phyloP scores from a whole-genome alignment of 2,888 invertebrate genomes.

The Hydraecia micacea region DNA sequence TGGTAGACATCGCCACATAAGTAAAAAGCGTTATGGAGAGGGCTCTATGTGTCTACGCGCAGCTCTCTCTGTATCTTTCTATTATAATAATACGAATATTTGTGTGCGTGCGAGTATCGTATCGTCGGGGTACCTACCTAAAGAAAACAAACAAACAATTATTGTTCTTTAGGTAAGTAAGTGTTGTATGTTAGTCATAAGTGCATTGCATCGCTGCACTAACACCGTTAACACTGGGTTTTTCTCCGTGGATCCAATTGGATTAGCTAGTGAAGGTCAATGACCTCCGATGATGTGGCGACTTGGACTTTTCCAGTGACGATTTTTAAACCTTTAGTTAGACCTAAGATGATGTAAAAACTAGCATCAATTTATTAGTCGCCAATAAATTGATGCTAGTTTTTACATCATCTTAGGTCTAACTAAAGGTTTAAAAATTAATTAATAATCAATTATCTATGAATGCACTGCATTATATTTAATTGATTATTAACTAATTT shows the following conservation, averaged over 20 bases:
- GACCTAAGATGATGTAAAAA: background rate
- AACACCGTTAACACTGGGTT: background rate
- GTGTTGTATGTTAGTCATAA: background rate
- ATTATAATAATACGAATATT: too few relatives aligned
- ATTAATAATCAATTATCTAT: too few relatives aligned
- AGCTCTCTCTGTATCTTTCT: too few relatives aligned
- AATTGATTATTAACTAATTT: too few relatives aligned
- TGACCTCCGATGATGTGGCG: background rate
- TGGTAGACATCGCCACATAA: too few relatives aligned
- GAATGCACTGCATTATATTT: too few relatives aligned
- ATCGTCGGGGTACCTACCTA: too few relatives aligned
- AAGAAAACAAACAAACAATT: too few relatives aligned
- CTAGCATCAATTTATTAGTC: background rate
- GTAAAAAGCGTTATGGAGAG: too few relatives aligned
- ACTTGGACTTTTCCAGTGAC: background rate
- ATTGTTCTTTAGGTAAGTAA: background rate
- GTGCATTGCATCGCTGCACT: background rate
- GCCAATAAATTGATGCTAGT: background rate
- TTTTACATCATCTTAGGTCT: background rate
- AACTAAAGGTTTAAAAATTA: background rate
- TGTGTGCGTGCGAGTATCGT: too few relatives aligned
- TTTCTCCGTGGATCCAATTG: conserved; percentile 6
- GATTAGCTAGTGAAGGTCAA: conserved; percentile 5
- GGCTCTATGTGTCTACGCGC: too few relatives aligned
- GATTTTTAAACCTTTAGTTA: background rate